These are phyloP conservation scores for Bombyx mandarina DNA, from an alignment of 1,140 invertebrate genomes.

Conservation along the genomic window DNA sequence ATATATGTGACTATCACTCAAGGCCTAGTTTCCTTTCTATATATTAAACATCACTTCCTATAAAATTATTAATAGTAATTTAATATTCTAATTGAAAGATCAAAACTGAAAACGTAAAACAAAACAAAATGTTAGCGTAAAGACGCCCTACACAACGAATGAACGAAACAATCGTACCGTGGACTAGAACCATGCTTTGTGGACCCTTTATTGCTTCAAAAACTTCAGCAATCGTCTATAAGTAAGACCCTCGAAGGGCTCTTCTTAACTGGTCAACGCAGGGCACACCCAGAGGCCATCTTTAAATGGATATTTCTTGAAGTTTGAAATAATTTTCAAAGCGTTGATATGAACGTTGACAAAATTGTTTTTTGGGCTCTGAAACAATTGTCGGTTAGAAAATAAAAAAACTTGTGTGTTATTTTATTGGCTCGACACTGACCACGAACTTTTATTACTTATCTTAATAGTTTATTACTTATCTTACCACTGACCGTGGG, in stretches of 20 bases:
- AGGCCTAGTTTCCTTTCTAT: too few relatives aligned
- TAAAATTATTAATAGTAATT: too few relatives aligned
- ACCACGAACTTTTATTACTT: too few relatives aligned
- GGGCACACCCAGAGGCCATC: slow-evolving; percentile 17
- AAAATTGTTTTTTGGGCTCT: neutral
- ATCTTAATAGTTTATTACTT: too few relatives aligned
- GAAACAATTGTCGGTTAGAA: too few relatives aligned
- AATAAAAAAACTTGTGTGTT: neutral
- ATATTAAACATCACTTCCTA: too few relatives aligned
- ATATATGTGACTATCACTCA: too few relatives aligned
- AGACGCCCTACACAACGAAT: slow-evolving; percentile 3
- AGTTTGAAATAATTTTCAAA: slow-evolving; percentile 33
- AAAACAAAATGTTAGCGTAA: neutral
- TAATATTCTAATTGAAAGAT: too few relatives aligned
- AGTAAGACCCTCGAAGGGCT: slow-evolving; percentile 8
- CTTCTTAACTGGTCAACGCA: slow-evolving; percentile 11
- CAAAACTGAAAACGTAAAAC: too few relatives aligned
- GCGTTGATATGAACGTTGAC: slow-evolving; percentile 11
- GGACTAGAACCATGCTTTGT: slow-evolving; percentile 18
- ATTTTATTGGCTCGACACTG: neutral
- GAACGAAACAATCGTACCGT: slow-evolving; percentile 43
- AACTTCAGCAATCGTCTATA: neutral
- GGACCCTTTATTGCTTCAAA: slow-evolving; percentile 11
- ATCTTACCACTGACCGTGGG: too few relatives aligned
- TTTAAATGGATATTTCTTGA: slow-evolving; percentile 17